Evolutionary conservation across 1,140 invertebrate genomes (phyloP), one percentile per base, ranked within the genome.

Genomic region (Periplaneta americana): DNA sequence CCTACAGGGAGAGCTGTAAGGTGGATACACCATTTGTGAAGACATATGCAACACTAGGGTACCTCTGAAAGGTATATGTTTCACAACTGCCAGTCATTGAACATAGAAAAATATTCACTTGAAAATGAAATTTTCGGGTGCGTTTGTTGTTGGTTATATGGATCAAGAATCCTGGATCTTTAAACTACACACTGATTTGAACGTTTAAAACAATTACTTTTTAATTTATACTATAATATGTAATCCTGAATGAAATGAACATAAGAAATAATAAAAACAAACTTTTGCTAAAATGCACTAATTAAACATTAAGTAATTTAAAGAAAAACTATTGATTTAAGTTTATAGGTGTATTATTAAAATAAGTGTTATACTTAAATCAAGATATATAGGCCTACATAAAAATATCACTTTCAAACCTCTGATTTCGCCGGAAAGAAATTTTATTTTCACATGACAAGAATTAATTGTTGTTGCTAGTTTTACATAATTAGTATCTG

Each of bases 41-140:
- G 92, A 96, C 95, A 86, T 96, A 96, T 88, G 94, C 95, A 85
- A 96, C 95, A 82, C 91, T 96, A 87, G 95, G 95, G 88, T 96
- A 96, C 88, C 93, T 96, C 91, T 96, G 95, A 66, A 75, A 18
- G 37, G 76, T 37, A 13, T 10, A 33, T 33, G 5, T 34, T 13
- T 22, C 33, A 66, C 32, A 33, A 36, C 18, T 31, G n/a, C 34
- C 28, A 31, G n/a, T 36, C n/a, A 34, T 36, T 36, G n/a, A 36
- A 22, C n/a, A 36, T 15, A 78, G 28, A n/a, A 36, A 28, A 28
- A 31, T n/a, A 34, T 77, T 6, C 13, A 34, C 11, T 78, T 37
- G 28, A 31, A 75, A 31, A 31, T 13, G 33, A 31, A 31, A 17
- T 32, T 75, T 75, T 28, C 13, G 33, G n/a, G 17, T 11, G 13